Base-by-base conservation (phyloP, 2,888 invertebrate genomes). In the Drepanosiphum platanoidis region DNA sequence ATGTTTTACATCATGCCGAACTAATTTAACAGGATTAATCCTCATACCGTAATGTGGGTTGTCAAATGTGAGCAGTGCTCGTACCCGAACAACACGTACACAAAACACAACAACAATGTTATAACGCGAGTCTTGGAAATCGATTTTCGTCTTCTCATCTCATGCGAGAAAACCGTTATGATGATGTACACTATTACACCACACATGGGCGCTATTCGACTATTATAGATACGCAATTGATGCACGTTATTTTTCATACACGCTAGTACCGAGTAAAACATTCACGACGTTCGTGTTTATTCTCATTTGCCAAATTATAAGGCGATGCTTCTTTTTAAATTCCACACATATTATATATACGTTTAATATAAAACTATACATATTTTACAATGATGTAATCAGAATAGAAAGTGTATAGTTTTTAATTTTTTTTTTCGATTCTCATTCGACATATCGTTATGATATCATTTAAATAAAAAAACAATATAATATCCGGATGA, bases 161-260 rank as follows among this genome's bases (percentile, higher is more conserved):
- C 68, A 79, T 22, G 68, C n/a, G 18, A 70, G 27, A 80, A 36
- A 80, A 52, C 80, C 80, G 80, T 81, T 81, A 81, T 68, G n/a
- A 81, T 68, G n/a, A 46, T 58, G n/a, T 75, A 52, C 75, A 75
- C 52, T n/a, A 52, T 36, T n/a, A 32, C 27, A 80, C 8, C 27
- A 52, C 22, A 70, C 58, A 30, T 71, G 58, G 80, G 58, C 58
- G 70, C n/a, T 81, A 81, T 70, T 79, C 58, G 18, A 46, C 4
- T n/a, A n/a, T n/a, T n/a, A n/a, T 68, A 32, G 18, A 46, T 66
- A 46, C 66, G 34, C 32, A 79, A 79, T 68, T n/a, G 42, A 42
- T 8, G 11, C 27, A 42, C 66, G 15, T 68, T 79, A 79, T 79
- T 79, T 79, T 34, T 32, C 11, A 30, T 9, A 27, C n/a, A 27